phyloP scores from a whole-genome alignment of 2,797 vertebrate genomes.

The Craterocephalus amniculus region DNA sequence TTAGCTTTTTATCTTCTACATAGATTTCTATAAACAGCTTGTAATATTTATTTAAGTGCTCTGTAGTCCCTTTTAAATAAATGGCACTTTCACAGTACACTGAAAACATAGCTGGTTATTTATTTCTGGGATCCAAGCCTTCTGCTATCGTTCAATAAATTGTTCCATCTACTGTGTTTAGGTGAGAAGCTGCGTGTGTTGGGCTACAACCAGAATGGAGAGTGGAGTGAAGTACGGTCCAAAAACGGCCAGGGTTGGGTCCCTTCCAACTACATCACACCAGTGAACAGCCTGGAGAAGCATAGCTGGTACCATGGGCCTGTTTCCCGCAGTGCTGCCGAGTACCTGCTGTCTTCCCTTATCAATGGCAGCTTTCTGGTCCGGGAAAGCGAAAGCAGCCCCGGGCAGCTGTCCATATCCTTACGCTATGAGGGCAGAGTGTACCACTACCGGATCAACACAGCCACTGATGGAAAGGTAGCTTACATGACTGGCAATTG shows the following conservation, averaged over 20 bases:
- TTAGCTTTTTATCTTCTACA: neutral
- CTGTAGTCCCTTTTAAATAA: neutral
- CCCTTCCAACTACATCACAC: conserved; percentile 99
- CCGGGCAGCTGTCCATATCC: conserved; percentile 97
- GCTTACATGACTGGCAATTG: neutral
- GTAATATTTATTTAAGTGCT: neutral
- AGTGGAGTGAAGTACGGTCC: conserved; percentile 98
- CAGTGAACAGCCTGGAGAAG: conserved; percentile 98
- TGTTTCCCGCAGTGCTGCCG: conserved; percentile 95
- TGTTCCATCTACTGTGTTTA: conserved; percentile 55
- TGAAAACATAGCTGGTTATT: neutral
- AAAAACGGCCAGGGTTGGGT: conserved; percentile 99
- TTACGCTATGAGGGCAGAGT: conserved; percentile 97
- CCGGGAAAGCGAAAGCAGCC: conserved; percentile 98
- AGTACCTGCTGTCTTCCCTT: conserved; percentile 96
- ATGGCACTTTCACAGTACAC: neutral
- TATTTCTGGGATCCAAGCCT: neutral
- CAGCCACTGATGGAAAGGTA: conserved; percentile 94
- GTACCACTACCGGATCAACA: conserved; percentile 99
- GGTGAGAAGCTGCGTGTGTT: conserved; percentile 97
- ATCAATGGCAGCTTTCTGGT: conserved; percentile 99
- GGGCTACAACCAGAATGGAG: conserved; percentile 99
- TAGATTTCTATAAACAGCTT: neutral
- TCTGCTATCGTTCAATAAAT: neutral
- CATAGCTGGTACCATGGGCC: conserved; percentile 99